phyloP scores from a whole-genome alignment of 2,888 invertebrate genomes.

The Creontiades dilutus region DNA sequence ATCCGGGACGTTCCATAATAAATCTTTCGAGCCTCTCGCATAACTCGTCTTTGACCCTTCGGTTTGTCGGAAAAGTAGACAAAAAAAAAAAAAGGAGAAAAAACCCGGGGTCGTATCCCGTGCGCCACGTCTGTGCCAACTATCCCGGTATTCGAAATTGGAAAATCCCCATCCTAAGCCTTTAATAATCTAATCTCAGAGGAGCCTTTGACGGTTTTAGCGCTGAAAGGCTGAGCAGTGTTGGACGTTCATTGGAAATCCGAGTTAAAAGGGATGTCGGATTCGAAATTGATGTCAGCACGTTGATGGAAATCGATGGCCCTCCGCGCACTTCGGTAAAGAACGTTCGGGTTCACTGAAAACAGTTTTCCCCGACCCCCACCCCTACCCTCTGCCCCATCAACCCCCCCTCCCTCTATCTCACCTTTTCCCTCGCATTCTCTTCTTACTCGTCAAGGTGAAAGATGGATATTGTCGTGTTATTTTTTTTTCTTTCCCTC shows the following conservation, averaged over 20 bases:
- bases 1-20: no score
- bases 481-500: background rate
- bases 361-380: background rate
- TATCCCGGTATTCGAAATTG: background rate
- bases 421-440: background rate
- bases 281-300: conserved; percentile 20
- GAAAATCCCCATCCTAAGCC: background rate
- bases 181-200: conserved; percentile 17
- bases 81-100: no score
- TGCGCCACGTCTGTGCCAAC: background rate
- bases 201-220: background rate
- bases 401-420: background rate
- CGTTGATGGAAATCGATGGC: background rate
- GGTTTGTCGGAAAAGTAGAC: no score
- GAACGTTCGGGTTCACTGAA: conserved; percentile 7
- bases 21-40: no score
- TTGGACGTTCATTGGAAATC: conserved; percentile 19
- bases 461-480: conserved; percentile 20
- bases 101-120: no score
- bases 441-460: conserved; percentile 19
- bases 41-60: no score
- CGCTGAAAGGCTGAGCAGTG: background rate
- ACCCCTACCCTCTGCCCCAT: no score
- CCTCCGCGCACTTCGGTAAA: conserved; percentile 6
- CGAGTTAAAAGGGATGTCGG: conserved; percentile 24